A percentile compares a stretch with the other conserved stretches of the same genome.
Conservation (phyloP, 1,140 invertebrate species). For the Aphelinus certus region DNA sequence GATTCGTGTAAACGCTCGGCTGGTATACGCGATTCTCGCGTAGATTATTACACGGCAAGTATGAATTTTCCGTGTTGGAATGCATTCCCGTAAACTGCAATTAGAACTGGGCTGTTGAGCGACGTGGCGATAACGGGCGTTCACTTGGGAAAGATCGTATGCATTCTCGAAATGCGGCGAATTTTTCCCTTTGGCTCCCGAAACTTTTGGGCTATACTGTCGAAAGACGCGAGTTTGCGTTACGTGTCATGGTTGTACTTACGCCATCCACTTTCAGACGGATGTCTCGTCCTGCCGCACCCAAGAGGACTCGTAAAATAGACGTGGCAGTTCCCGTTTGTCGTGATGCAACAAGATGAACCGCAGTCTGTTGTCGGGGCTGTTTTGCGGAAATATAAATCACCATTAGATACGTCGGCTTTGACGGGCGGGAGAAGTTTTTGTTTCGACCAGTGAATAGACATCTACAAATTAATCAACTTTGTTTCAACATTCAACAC, state of each 20-base stretch:
- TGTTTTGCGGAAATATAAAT: slow-evolving; percentile 47
- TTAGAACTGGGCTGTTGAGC: not conserved
- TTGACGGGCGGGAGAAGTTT: too few relatives aligned
- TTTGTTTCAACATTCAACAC: too few relatives aligned
- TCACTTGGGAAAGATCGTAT: too few relatives aligned
- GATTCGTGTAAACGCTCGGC: too few relatives aligned
- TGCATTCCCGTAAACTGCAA: too few relatives aligned
- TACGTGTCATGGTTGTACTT: slow-evolving; percentile 60
- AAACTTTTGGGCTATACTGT: not conserved
- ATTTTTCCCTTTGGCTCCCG: not conserved
- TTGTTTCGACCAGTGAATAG: too few relatives aligned
- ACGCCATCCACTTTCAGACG: slow-evolving; percentile 86
- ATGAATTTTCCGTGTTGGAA: too few relatives aligned
- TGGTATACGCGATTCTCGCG: not conserved
- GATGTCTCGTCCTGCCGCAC: slow-evolving; percentile 87
- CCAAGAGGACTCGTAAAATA: slow-evolving; percentile 84
- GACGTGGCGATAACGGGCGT: too few relatives aligned
- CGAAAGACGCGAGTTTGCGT: not conserved
- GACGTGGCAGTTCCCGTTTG: slow-evolving; percentile 90
- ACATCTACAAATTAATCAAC: too few relatives aligned
- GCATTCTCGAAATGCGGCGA: too few relatives aligned
- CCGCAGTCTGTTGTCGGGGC: slow-evolving; percentile 85
- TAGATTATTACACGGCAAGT: too few relatives aligned
- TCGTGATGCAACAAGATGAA: slow-evolving; percentile 90
- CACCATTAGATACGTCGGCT: too few relatives aligned